A percentile compares a stretch with the other conserved stretches of the same genome.
These are phyloP conservation scores for Thymelicus acteon DNA, from an alignment of 2,888 invertebrate genomes.

Conservation along the genomic window DNA sequence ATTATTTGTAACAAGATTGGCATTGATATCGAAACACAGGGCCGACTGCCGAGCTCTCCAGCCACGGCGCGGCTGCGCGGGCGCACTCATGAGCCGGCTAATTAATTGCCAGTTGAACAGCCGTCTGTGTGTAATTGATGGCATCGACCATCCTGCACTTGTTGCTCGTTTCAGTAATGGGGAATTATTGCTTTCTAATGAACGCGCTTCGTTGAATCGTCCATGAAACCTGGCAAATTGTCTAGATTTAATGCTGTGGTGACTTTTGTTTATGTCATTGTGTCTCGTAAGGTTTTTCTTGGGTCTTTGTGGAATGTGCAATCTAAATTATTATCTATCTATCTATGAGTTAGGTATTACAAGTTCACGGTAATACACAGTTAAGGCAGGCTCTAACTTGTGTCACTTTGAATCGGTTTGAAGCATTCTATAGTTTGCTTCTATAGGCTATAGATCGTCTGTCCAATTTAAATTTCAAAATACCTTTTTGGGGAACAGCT, in stretches of 20 bases:
- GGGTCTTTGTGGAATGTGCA: background rate
- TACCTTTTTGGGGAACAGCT: too few relatives aligned
- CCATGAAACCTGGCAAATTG: conserved; percentile 21
- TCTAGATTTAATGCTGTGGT: conserved; percentile 17
- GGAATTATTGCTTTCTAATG: conserved; percentile 39
- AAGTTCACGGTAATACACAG: too few relatives aligned
- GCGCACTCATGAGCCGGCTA: conserved; percentile 37
- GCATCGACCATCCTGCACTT: conserved; percentile 25
- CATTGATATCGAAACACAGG: conserved; percentile 13
- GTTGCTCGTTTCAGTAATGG: conserved; percentile 35
- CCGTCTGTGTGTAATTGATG: conserved; percentile 44
- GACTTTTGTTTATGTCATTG: background rate
- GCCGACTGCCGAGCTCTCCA: conserved; percentile 6
- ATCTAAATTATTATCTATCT: background rate
- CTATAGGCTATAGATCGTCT: too few relatives aligned
- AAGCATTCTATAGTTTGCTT: too few relatives aligned
- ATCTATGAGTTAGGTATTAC: too few relatives aligned
- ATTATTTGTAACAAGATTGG: background rate
- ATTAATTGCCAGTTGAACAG: conserved; percentile 47
- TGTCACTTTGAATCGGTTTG: too few relatives aligned
- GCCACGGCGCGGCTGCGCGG: conserved; percentile 31
- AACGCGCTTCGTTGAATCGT: conserved; percentile 23
- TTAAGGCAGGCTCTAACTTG: too few relatives aligned
- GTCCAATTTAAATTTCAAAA: too few relatives aligned
- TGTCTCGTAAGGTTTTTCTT: background rate